phyloP scores from a whole-genome alignment of 2,888 invertebrate species.

The Noctua fimbriata region DNA sequence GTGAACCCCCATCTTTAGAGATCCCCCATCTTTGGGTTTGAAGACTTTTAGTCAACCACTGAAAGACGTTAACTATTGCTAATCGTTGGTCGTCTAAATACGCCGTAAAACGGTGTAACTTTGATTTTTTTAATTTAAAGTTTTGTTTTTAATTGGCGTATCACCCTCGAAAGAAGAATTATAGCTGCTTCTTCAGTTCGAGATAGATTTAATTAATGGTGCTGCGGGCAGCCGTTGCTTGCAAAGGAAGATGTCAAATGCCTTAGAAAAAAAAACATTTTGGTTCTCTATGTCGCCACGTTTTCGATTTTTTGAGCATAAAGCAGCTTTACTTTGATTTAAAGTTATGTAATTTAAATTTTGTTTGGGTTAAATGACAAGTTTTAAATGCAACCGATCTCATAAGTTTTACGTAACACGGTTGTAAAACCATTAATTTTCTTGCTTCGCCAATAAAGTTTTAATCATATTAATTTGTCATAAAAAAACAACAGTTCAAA shows the following conservation, averaged over 20 bases:
- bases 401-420: conserved; percentile 20
- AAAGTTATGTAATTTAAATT: neutral
- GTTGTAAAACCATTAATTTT: neutral
- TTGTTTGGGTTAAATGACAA: neutral
- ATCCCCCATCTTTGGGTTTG: too few species aligned
- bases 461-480: neutral
- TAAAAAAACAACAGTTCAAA: neutral
- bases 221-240: neutral
- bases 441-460: neutral
- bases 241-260: neutral
- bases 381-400: conserved; percentile 1
- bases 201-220: neutral
- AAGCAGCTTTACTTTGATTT: neutral
- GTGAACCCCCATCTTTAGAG: too few species aligned
- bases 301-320: neutral
- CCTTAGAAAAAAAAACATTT: neutral
- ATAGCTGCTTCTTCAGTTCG: neutral
- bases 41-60: too few species aligned
- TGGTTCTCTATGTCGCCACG: neutral
- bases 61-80: too few species aligned
- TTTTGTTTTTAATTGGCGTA: neutral
- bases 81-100: neutral
- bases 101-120: neutral
- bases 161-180: neutral
- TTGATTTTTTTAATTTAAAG: neutral